phyloP scores from a whole-genome alignment of 2,113 vertebrate genomes.

The Sciurus niger region DNA sequence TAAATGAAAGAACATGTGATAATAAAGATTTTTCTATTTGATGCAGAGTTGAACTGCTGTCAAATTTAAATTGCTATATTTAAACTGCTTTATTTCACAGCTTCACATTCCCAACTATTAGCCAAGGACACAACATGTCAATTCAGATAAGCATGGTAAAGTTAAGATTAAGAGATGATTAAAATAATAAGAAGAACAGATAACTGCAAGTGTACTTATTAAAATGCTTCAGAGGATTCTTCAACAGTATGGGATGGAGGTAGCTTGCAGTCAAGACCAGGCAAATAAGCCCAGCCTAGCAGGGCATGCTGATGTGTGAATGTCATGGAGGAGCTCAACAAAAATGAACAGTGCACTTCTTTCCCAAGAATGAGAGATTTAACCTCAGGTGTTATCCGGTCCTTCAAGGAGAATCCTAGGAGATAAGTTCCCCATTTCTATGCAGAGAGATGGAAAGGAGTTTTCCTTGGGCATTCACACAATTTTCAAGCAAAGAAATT shows the following conservation, averaged over 20 bases:
- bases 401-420: background rate
- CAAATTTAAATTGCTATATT: background rate
- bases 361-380: background rate
- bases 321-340: background rate
- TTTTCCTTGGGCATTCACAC: background rate
- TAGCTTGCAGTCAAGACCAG: background rate
- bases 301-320: background rate
- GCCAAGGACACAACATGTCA: background rate
- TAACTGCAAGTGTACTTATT: background rate
- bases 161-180: background rate
- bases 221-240: background rate
- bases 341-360: background rate
- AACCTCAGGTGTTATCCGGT: background rate
- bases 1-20: background rate
- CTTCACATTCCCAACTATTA: background rate
- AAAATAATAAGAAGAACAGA: background rate
- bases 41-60: background rate
- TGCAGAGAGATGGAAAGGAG: background rate
- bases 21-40: background rate
- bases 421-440: background rate
- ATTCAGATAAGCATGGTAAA: background rate
- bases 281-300: background rate
- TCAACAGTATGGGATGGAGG: background rate
- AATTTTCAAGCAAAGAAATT: background rate
- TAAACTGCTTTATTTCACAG: constrained; percentile 38